Evolutionary conservation across 2,113 vertebrate genomes (phyloP), one percentile per base, ranked within the genome.

Genomic region (Hystrix cristata): DNA sequence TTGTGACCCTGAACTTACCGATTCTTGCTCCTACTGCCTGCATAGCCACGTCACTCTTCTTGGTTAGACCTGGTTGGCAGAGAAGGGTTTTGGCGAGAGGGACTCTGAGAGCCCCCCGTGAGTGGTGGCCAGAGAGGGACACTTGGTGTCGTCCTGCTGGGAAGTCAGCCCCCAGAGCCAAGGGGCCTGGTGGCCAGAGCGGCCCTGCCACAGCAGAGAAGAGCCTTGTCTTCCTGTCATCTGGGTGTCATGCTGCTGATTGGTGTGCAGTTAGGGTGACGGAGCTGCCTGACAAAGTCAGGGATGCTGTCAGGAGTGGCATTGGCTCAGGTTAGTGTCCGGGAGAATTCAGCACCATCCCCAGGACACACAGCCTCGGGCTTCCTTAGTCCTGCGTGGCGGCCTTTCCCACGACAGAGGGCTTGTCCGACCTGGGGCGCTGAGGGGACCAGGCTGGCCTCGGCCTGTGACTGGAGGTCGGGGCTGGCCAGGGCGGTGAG

Each of bases 61-160:
- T 85, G 53, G 15, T 51, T 83, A 79, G 80, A 59, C 57, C 46
- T 55, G 43, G 84, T 64, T 27, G 38, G 79, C 86, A 91, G 82
- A 69, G 16, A 31, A 91, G 60, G 46, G 46, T n/a, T 18, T 80
- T 48, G 71, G 51, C 34, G 85, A 4, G 76, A 55, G n/a, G 59
- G 18, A 23, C 57, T 83, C 48, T 91, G n/a, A 69, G n/a, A 91
- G 79, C 43, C 27, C 51, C 31, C 21, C 31, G 25, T 1, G 71
- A n/a, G 23, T 57, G 21, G 3, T 10, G 13, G 11, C 74, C 60
- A 7, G 25, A n/a, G 69, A 86, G 83, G 67, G 23, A 57, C 18
- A 7, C 31, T 51, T 0, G 5, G 1, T 14, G 4, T 18, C 23
- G 15, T n/a, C 16, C 21, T 27, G 7, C 12, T 4, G 25, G n/a